Evolutionary conservation across 1,140 invertebrate genomes (phyloP).

Genomic region (Caenorhabditis brenneri): DNA sequence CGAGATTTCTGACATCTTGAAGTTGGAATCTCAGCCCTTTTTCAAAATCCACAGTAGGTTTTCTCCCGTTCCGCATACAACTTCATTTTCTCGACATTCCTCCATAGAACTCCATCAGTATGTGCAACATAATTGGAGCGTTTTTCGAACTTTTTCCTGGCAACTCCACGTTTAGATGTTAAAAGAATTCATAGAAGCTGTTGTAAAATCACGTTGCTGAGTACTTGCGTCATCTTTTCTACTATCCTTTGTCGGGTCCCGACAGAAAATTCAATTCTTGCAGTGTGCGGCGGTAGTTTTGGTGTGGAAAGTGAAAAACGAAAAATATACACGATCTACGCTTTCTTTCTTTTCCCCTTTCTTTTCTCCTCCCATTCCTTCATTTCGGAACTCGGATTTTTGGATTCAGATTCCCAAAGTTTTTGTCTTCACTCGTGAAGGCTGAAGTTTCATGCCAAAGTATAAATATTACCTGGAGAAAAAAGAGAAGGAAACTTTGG

Average conservation of each 20-base stretch:
- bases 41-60: too few species aligned
- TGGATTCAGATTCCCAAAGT: neutral
- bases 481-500: neutral
- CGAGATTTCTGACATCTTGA: too few species aligned
- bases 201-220: constrained; percentile 4
- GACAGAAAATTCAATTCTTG: constrained; percentile 24
- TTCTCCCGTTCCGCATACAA: too few species aligned
- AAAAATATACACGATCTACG: constrained; percentile 39
- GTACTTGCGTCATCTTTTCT: constrained; percentile 3
- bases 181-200: neutral
- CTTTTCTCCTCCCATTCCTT: neutral
- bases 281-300: constrained; percentile 26
- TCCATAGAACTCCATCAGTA: too few species aligned
- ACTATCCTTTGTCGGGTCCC: constrained; percentile 25
- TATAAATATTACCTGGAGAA: neutral
- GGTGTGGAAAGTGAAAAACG: neutral
- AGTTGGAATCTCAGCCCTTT: too few species aligned
- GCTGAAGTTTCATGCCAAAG: neutral
- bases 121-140: too few species aligned
- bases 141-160: neutral
- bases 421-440: too few species aligned
- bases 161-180: too few species aligned
- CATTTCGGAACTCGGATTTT: neutral
- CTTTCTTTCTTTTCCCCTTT: neutral
- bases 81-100: too few species aligned